These are phyloP conservation scores for Steinernema hermaphroditum DNA, from an alignment of 2,888 invertebrate genomes.

Conservation along the genomic window DNA sequence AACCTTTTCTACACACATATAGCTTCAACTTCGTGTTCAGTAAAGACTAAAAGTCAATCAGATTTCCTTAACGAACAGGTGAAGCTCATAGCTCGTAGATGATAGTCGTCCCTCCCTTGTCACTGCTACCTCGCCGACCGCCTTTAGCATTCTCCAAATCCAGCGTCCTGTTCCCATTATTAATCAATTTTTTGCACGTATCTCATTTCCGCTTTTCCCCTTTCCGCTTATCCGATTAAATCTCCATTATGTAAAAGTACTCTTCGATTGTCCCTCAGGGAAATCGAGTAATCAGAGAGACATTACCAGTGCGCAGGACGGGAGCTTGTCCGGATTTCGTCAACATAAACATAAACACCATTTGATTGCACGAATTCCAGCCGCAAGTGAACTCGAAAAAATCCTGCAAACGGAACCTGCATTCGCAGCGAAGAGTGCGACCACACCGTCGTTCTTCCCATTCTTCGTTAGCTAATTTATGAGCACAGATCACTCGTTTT, in stretches of 20 bases:
- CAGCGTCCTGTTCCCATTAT: not conserved
- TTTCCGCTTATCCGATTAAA: not conserved
- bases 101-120: no score
- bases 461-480: slow-evolving; percentile 14
- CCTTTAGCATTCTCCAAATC: not conserved
- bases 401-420: not conserved
- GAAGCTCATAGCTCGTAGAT: no score
- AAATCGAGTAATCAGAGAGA: not conserved
- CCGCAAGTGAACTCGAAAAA: not conserved
- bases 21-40: no score
- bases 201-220: not conserved
- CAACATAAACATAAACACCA: no score
- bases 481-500: not conserved
- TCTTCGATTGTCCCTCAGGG: not conserved
- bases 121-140: no score
- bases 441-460: not conserved
- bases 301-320: no score
- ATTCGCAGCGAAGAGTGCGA: not conserved
- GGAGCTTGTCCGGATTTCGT: no score
- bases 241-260: not conserved
- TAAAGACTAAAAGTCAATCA: no score
- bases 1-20: no score
- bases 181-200: slow-evolving; percentile 15
- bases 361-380: no score
- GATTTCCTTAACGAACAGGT: no score